Percentiles rank a stretch among this genome's conserved stretches.
Conservation (phyloP, 1,140 invertebrate genomes). For the Dolichoris vasculosae region DNA sequence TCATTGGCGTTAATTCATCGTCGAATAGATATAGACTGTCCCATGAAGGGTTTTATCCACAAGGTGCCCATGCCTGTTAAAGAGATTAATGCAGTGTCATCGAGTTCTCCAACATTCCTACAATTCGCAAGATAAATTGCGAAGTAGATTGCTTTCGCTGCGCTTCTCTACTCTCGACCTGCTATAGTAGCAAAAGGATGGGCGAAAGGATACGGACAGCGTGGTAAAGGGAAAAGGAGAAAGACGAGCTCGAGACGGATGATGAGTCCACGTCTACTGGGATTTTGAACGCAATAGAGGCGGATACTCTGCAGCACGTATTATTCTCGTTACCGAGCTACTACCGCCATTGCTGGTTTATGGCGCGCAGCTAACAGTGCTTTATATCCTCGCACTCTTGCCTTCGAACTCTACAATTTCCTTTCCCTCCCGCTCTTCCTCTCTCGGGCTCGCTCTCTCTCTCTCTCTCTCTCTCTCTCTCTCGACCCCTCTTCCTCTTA, state of each 20-base stretch:
- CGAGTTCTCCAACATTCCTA: constrained; percentile 48
- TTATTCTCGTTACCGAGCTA: constrained; percentile 65
- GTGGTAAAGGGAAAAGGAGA: neutral
- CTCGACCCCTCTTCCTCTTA: neutral
- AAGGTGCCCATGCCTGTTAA: constrained; percentile 23
- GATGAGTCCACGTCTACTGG: constrained; percentile 59
- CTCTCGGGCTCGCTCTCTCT: no score
- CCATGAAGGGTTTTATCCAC: constrained; percentile 19
- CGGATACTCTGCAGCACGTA: constrained; percentile 65
- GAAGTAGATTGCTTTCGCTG: constrained; percentile 40
- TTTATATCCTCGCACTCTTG: neutral
- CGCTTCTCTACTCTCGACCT: neutral
- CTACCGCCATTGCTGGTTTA: constrained; percentile 63
- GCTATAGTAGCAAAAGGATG: constrained; percentile 23
- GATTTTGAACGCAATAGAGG: constrained; percentile 69
- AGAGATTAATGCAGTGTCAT: constrained; percentile 49
- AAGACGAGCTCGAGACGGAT: constrained; percentile 25
- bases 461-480: no score
- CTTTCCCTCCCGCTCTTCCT: neutral
- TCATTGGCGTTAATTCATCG: constrained; percentile 31
- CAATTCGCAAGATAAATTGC: constrained; percentile 52
- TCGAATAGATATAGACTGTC: neutral
- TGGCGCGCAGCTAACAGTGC: constrained; percentile 35
- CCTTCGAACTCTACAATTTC: neutral
- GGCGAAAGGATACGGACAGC: constrained; percentile 18